Conservation (phyloP, 2,888 invertebrate genomes). For the Agrochola circellaris region DNA sequence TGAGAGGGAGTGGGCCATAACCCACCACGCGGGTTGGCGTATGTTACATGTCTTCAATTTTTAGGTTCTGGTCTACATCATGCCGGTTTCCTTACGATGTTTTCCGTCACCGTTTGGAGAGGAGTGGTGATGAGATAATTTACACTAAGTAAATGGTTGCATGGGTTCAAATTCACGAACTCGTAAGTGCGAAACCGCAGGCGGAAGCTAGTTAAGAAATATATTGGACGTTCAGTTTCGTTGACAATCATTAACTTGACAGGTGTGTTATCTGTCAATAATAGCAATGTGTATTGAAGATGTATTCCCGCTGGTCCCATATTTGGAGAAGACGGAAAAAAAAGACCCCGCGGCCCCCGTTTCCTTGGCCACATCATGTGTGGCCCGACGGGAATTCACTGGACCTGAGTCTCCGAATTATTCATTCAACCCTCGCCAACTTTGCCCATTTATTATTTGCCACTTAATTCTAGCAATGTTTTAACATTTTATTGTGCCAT, state of each 20-base stretch:
- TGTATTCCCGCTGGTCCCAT: too few relatives aligned
- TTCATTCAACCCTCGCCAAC: conserved; percentile 59
- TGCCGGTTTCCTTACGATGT: too few relatives aligned
- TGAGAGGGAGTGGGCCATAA: too few relatives aligned
- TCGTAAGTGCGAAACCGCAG: too few relatives aligned
- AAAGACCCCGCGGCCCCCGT: too few relatives aligned
- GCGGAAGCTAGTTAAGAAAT: neutral
- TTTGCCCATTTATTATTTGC: conserved; percentile 62
- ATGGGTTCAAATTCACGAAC: too few relatives aligned
- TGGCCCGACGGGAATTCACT: neutral
- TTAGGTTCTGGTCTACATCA: too few relatives aligned
- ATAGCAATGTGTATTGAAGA: neutral
- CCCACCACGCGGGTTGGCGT: too few relatives aligned
- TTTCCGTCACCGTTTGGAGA: too few relatives aligned
- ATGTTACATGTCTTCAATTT: too few relatives aligned
- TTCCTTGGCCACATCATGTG: neutral
- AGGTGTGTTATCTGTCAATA: neutral
- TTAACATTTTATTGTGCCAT: conserved; percentile 44
- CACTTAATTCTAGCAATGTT: conserved; percentile 52
- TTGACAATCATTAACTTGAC: neutral
- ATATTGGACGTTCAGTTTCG: neutral
- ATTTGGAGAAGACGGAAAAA: neutral
- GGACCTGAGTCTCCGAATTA: conserved; percentile 50
- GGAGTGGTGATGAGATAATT: too few relatives aligned
- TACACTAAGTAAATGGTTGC: too few relatives aligned